Evolutionary conservation across 2,113 vertebrate species (phyloP), one percentile per base, ranked within the genome.

Genomic region (Litocranius walleri): DNA sequence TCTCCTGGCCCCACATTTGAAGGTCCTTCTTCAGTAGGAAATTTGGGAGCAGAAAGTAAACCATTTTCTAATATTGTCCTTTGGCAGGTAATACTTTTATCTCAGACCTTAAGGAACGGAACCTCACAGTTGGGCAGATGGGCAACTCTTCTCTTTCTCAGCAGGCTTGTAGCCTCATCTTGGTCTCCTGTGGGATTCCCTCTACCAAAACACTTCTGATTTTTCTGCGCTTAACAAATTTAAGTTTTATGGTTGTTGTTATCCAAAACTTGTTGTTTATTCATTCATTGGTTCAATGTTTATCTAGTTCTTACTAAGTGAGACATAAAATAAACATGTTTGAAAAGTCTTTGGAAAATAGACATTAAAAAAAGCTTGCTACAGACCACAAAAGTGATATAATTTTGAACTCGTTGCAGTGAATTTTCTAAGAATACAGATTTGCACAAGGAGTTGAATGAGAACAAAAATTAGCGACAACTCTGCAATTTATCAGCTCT

Each of bases 151-250:
- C 36, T 48, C 33, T 74, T 92, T 43, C 43, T 29, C 12, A 45
- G 54, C 50, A 4, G 30, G 23, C 81, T 83, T 36, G 6, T 15
- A 4, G 9, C 33, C 12, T 54, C 33, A 56, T 12, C 52, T 25
- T 56, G 81, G 33, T 48, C 0, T 59, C 91, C 92, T 78, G 36
- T 95, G 81, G n/a, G 88, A 71, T 89, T 96, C 95, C 94, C 86
- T 97, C 83, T 92, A 7, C 45, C 19, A 40, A 74, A 93, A 48
- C n/a, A 90, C 96, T 96, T 98, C 97, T 81, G 71, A 90, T 82
- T 98, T 84, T 98, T 97, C 96, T 57, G 48, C 86, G 0, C 94
- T 97, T 94, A 97, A 96, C 86, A 91, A 94, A 94, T 92, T 81
- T 71, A 88, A 97, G 91, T 81, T 98, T 95, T 96, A 90, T 86